phyloP scores from a whole-genome alignment of 1,140 invertebrate species.

The Vanessa atalanta region DNA sequence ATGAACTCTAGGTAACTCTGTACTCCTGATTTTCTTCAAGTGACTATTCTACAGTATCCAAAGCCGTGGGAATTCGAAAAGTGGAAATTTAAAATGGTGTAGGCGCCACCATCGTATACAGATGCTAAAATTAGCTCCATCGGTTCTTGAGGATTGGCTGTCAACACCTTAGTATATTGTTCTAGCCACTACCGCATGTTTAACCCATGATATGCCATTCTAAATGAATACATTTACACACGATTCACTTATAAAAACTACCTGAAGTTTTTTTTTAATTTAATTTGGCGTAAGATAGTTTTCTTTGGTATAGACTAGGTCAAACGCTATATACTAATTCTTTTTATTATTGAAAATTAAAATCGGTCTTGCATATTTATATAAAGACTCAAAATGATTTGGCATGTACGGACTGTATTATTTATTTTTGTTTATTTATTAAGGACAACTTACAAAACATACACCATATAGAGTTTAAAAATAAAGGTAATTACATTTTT shows the following conservation, averaged over 20 bases:
- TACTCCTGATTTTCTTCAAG: too few relatives aligned
- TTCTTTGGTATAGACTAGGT: too few relatives aligned
- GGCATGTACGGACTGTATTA: too few relatives aligned
- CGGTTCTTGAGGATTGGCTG: conserved; percentile 52
- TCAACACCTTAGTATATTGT: conserved; percentile 58
- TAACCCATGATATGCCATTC: neutral
- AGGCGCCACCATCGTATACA: conserved; percentile 38
- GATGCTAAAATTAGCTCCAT: conserved; percentile 26
- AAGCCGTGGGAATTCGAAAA: conserved; percentile 37
- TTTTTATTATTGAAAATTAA: too few relatives aligned
- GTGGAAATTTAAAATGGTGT: conserved; percentile 43
- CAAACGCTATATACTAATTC: too few relatives aligned
- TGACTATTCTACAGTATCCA: neutral
- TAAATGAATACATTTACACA: conserved; percentile 6
- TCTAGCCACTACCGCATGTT: conserved; percentile 26
- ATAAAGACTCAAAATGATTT: too few relatives aligned
- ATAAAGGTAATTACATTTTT: too few relatives aligned
- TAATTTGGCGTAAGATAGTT: neutral
- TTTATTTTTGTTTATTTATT: too few relatives aligned
- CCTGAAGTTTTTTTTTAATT: neutral
- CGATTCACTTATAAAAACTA: neutral
- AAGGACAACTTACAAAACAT: too few relatives aligned
- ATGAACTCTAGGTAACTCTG: neutral
- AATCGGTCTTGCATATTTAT: too few relatives aligned
- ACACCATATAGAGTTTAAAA: too few relatives aligned